A percentile compares a stretch with the other conserved stretches of the same genome.
Conservation (phyloP, 1,140 invertebrate genomes). For the Liolophura sinensis region DNA sequence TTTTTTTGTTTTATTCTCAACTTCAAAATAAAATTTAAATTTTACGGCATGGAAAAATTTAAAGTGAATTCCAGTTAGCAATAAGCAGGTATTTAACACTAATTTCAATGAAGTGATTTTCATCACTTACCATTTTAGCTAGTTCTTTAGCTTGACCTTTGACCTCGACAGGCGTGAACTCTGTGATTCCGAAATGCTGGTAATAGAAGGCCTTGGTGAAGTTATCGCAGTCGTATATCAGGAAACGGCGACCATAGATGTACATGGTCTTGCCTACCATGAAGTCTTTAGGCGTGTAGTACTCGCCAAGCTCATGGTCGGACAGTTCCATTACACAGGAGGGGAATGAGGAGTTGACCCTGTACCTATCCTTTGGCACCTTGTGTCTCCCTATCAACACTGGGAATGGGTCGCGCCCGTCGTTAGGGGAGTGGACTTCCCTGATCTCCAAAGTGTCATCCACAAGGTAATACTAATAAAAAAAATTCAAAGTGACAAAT, state of each 20-base stretch:
- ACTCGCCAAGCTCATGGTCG: slow-evolving; percentile 73
- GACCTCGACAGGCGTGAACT: slow-evolving; percentile 58
- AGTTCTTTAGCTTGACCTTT: slow-evolving; percentile 38
- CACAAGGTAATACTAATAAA: slow-evolving; percentile 74
- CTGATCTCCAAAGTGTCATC: slow-evolving; percentile 80
- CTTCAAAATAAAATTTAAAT: too few relatives aligned
- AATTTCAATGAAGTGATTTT: too few relatives aligned
- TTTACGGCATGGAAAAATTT: too few relatives aligned
- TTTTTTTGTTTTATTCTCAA: too few relatives aligned
- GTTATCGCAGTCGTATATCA: slow-evolving; percentile 78
- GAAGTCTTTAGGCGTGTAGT: slow-evolving; percentile 76
- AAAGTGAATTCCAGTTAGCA: too few relatives aligned
- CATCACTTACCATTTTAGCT: slow-evolving; percentile 51
- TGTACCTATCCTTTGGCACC: slow-evolving; percentile 78
- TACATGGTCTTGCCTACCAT: slow-evolving; percentile 76
- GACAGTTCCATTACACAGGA: slow-evolving; percentile 64
- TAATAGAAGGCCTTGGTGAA: slow-evolving; percentile 83
- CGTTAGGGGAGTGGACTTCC: slow-evolving; percentile 71
- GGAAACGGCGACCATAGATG: slow-evolving; percentile 77
- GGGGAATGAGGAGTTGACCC: slow-evolving; percentile 64
- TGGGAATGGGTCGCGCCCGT: slow-evolving; percentile 74
- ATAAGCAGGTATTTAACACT: too few relatives aligned
- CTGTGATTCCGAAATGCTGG: slow-evolving; percentile 62
- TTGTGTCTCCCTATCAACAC: slow-evolving; percentile 75
- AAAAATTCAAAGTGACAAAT: too few relatives aligned